These are phyloP conservation scores for Stictocephala bisonia DNA, from an alignment of 2,888 invertebrate species.

Conservation along the genomic window DNA sequence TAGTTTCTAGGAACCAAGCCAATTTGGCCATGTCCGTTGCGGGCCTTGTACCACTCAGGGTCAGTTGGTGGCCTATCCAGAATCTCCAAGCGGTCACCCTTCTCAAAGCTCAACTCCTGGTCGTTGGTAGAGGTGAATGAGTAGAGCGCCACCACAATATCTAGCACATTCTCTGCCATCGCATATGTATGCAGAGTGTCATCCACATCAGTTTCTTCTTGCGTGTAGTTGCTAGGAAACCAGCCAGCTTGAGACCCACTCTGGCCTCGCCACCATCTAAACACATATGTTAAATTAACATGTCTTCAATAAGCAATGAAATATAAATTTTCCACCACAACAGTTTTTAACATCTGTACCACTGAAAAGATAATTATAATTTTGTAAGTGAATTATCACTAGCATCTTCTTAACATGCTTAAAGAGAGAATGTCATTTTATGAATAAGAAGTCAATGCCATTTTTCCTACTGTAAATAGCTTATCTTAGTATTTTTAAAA, in stretches of 20 bases:
- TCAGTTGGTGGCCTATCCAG: conserved; percentile 96
- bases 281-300: too few relatives aligned
- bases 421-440: too few relatives aligned
- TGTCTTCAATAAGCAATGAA: too few relatives aligned
- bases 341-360: too few relatives aligned
- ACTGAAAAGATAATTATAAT: too few relatives aligned
- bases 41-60: conserved; percentile 98
- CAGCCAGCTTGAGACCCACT: conserved; percentile 79
- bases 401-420: too few relatives aligned
- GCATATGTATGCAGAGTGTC: conserved; percentile 92
- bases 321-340: too few relatives aligned
- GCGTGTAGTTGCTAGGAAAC: conserved; percentile 99
- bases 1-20: conserved; percentile 97
- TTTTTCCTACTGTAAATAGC: too few relatives aligned
- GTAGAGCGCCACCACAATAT: conserved; percentile 95
- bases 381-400: too few relatives aligned
- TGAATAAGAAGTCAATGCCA: too few relatives aligned
- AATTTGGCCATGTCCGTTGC: conserved; percentile 91
- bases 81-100: conserved; percentile 95
- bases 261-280: conserved; percentile 96
- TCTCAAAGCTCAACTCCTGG: conserved; percentile 96
- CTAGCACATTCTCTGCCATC: conserved; percentile 94
- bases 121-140: conserved; percentile 94
- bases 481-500: too few relatives aligned
- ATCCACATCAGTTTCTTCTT: conserved; percentile 83